Evolutionary conservation across 1,140 invertebrate species (phyloP).

Genomic region (Neuroterus valhalla): DNA sequence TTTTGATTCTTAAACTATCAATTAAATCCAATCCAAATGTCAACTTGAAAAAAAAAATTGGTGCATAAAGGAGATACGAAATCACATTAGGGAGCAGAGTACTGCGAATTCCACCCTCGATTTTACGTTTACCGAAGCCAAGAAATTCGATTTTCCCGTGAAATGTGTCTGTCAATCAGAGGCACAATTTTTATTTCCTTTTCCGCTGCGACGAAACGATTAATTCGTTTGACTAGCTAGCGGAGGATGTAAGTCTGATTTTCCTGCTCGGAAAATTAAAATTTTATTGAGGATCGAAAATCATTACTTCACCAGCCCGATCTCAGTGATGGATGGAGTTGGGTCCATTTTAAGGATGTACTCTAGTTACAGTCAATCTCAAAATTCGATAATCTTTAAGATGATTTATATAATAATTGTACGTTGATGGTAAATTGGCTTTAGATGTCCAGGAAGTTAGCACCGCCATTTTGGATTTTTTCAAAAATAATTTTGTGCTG

Average conservation of each 20-base stretch:
- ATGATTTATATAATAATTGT: too few species aligned
- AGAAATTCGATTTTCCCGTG: slow-evolving; percentile 5
- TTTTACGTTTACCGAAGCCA: neutral
- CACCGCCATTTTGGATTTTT: too few species aligned
- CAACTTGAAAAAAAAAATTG: neutral
- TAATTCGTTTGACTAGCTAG: slow-evolving; percentile 5
- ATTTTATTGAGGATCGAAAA: neutral
- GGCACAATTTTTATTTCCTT: neutral
- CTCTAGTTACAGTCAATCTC: too few species aligned
- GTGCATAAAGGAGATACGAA: slow-evolving; percentile 16
- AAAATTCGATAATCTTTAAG: too few species aligned
- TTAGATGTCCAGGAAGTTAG: too few species aligned
- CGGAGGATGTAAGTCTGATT: neutral
- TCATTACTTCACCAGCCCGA: slow-evolving; percentile 7
- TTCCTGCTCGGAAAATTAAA: neutral
- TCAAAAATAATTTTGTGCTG: too few species aligned
- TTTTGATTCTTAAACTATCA: slow-evolving; percentile 13
- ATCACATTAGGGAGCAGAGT: neutral
- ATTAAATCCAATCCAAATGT: slow-evolving; percentile 3
- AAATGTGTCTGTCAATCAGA: slow-evolving; percentile 19
- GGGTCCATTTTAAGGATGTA: too few species aligned
- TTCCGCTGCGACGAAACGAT: neutral
- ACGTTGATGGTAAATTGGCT: too few species aligned
- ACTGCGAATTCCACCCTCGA: neutral
- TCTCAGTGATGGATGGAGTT: too few species aligned